These are phyloP conservation scores for Dipodomys spectabilis DNA, from an alignment of 2,113 vertebrate species.

Conservation along the genomic window DNA sequence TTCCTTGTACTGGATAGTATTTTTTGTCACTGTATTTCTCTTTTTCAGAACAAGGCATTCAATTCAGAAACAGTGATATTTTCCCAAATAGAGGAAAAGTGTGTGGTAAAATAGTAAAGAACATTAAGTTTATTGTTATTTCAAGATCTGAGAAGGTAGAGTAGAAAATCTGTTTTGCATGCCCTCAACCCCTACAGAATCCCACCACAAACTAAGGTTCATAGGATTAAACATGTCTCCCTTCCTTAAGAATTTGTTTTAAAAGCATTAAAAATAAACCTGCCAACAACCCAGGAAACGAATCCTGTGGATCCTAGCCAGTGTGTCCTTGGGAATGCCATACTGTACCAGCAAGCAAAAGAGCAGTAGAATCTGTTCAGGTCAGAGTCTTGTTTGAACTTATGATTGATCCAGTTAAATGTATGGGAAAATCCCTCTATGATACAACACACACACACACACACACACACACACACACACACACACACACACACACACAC, in stretches of 20 bases:
- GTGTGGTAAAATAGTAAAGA: background rate
- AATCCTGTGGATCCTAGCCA: background rate
- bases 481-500: background rate
- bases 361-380: background rate
- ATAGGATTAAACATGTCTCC: background rate
- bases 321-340: background rate
- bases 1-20: constrained; percentile 24
- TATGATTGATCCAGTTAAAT: constrained; percentile 5
- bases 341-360: background rate
- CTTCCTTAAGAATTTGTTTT: constrained; percentile 2
- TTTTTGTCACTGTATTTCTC: constrained; percentile 45
- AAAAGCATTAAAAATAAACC: constrained; percentile 40
- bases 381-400: background rate
- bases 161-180: background rate
- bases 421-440: background rate
- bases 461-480: background rate
- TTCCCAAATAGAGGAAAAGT: background rate
- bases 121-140: constrained; percentile 45
- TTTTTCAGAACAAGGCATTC: constrained; percentile 41
- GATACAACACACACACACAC: background rate
- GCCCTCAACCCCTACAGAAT: constrained; percentile 2
- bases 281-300: background rate
- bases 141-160: constrained; percentile 35
- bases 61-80: constrained; percentile 41
- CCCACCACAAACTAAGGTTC: background rate